Evolutionary conservation across 2,888 invertebrate species (phyloP), one percentile per base, ranked within the genome.

Genomic region (Piscicola geometra): DNA sequence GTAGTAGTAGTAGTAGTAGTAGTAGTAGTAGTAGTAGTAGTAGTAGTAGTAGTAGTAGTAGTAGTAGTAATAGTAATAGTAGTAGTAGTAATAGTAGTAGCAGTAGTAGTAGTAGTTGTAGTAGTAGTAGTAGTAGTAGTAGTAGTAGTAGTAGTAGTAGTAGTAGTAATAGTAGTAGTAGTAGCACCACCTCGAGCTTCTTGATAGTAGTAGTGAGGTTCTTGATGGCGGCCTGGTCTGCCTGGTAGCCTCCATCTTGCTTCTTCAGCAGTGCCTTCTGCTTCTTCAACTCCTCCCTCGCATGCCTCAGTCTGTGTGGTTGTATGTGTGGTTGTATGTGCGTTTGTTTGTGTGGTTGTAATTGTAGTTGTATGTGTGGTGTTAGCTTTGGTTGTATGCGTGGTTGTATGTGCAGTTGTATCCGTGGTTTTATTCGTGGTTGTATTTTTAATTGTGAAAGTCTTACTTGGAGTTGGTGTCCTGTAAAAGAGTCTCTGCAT

Each of bases 251-350:
- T 1, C 88, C 86, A 79, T 90, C 90, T 78, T 90, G 90, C 75
- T 88, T 87, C 77, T 89, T 89, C 81, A 91, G 87, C 80, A 92
- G 21, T n/a, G 86, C 86, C 83, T 90, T 88, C 81, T 92, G 90
- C 60, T 88, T 87, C 74, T 87, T 88, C 30, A 94, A 86, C 47
- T 85, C 85, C 73, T 83, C 80, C 75, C 83, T 81, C 25, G 82
- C 82, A 81, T 86, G 85, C 77, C 84, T 84, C 79, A 86, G 79
- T 74, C 84, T 84, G 75, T 15, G 50, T 52, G 25, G 66, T 41
- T 18, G 60, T 56, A 21, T 56, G 21, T 56, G 41, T 41, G 41
- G 5, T 15, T 41, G 15, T 41, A 41, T 15, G 41, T 41, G 41
- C 15, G 41, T 41, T 41, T 15, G 41, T 41, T 5, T 41, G 41